These are phyloP conservation scores for Clanis bilineata DNA, from an alignment of 2,888 invertebrate genomes.

Conservation along the genomic window DNA sequence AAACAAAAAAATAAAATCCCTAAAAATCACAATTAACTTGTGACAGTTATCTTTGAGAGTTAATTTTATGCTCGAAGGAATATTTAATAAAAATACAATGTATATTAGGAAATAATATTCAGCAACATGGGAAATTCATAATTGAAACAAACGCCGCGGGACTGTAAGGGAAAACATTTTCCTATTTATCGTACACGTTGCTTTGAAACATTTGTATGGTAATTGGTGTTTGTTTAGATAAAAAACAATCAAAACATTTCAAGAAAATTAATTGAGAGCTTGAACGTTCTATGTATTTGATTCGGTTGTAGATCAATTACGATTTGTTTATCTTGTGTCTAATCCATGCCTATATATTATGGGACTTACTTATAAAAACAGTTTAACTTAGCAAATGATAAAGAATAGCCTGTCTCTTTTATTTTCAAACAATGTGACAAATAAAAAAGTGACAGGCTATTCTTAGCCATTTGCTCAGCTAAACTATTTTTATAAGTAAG, in stretches of 20 bases:
- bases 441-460: too few relatives aligned
- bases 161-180: not conserved
- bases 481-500: too few relatives aligned
- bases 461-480: too few relatives aligned
- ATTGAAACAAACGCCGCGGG: slow-evolving; percentile 10
- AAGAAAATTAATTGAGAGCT: not conserved
- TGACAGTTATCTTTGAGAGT: not conserved
- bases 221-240: not conserved
- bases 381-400: too few relatives aligned
- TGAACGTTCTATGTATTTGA: too few relatives aligned
- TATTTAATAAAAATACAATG: slow-evolving; percentile 11
- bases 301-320: too few relatives aligned
- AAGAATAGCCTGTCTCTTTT: too few relatives aligned
- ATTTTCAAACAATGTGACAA: too few relatives aligned
- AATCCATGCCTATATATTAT: too few relatives aligned
- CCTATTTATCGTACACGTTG: not conserved
- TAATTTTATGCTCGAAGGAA: not conserved
- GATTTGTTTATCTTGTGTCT: too few relatives aligned
- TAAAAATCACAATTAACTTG: not conserved
- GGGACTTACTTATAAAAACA: too few relatives aligned
- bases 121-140: not conserved
- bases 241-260: not conserved
- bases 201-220: not conserved
- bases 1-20: too few relatives aligned
- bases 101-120: not conserved